Evolutionary conservation across 2,888 invertebrate genomes (phyloP).

Genomic region (Stenotaenia linearis): DNA sequence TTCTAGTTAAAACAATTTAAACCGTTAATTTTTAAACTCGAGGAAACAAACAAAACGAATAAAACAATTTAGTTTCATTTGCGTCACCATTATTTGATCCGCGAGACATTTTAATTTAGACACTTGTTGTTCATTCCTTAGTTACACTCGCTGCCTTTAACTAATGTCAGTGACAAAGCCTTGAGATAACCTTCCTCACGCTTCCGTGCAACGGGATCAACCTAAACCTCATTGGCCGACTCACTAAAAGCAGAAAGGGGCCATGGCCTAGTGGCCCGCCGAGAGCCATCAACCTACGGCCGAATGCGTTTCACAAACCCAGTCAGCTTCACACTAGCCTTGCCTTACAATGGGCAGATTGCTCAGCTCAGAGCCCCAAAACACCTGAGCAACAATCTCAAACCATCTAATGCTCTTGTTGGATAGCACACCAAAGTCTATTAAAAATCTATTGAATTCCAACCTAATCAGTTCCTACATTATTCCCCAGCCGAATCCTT

Average conservation of each 20-base stretch:
- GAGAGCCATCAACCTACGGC: constrained; percentile 7
- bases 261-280: constrained; percentile 11
- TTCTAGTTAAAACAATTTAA: not conserved
- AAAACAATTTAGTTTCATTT: not conserved
- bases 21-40: not conserved
- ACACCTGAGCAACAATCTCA: constrained; percentile 9
- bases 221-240: constrained; percentile 11
- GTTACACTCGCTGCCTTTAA: not conserved
- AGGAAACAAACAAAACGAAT: not conserved
- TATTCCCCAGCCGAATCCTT: not conserved
- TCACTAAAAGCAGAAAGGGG: constrained; percentile 9
- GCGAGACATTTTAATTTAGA: not conserved
- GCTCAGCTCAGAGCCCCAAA: not conserved
- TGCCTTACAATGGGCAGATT: not conserved
- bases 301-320: constrained; percentile 7
- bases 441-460: constrained; percentile 19
- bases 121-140: constrained; percentile 12
- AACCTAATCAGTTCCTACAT: not conserved
- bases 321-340: not conserved
- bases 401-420: not conserved
- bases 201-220: constrained; percentile 15
- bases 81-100: not conserved
- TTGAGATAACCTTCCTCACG: constrained; percentile 4
- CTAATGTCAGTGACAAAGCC: constrained; percentile 1
- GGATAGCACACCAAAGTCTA: not conserved